Percentiles rank a stretch among this genome's conserved stretches.
These are phyloP conservation scores for Agonum fuliginosum DNA, from an alignment of 2,888 invertebrate species.

Conservation along the genomic window DNA sequence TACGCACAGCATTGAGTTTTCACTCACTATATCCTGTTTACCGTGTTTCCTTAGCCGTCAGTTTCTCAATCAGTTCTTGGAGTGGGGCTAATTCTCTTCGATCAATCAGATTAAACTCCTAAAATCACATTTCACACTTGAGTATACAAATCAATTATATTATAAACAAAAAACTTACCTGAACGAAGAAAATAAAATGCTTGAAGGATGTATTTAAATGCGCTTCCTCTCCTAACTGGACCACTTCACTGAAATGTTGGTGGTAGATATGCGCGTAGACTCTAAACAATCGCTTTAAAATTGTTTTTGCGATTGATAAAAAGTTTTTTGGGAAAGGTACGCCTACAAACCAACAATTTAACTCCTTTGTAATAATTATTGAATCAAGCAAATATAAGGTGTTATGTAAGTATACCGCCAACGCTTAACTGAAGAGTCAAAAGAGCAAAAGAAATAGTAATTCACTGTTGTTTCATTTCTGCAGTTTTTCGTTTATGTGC, in stretches of 20 bases:
- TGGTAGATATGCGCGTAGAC: slow-evolving; percentile 99
- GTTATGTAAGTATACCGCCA: no score
- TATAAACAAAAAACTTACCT: slow-evolving; percentile 75
- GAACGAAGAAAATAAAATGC: slow-evolving; percentile 98
- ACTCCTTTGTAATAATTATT: neutral
- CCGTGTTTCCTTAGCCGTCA: slow-evolving; percentile 92
- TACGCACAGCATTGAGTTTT: neutral
- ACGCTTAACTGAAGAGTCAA: no score
- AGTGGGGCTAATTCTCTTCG: slow-evolving; percentile 96
- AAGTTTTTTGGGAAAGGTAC: slow-evolving; percentile 99
- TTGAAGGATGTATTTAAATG: slow-evolving; percentile 99
- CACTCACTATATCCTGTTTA: slow-evolving; percentile 72
- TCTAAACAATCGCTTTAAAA: slow-evolving; percentile 96
- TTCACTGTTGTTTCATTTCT: no score
- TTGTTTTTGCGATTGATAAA: slow-evolving; percentile 96
- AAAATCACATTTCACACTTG: slow-evolving; percentile 69
- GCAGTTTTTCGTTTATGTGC: no score
- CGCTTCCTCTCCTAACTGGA: slow-evolving; percentile 97
- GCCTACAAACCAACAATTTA: slow-evolving; percentile 75
- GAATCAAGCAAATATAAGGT: no score
- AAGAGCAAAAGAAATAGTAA: no score
- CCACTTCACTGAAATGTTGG: slow-evolving; percentile 98
- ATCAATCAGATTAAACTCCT: slow-evolving; percentile 98
- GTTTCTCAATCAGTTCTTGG: slow-evolving; percentile 97
- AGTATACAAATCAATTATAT: neutral